Base-by-base conservation (phyloP, 2,888 invertebrate species). In the Crocallis elinguaria region DNA sequence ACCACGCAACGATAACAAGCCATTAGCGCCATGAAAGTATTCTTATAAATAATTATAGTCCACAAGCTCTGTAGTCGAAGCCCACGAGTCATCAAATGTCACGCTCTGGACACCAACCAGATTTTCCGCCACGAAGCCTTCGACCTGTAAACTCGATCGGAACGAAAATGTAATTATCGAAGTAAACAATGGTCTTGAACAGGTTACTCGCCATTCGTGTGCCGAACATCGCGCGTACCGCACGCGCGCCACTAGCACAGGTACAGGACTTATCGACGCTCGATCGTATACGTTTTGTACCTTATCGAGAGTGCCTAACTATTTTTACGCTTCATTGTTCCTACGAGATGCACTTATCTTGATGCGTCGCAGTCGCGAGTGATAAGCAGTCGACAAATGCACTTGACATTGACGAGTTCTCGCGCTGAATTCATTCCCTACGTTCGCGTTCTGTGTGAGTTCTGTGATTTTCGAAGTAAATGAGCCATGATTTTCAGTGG, bases 141-240 rank as follows among this genome's bases (percentile, higher is more conserved):
- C 85, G 79, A 80, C 81, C 82, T 75, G 84, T 76, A 82, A 88
- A 87, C 82, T 84, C 85, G 84, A 88, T 87, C 86, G 84, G 78
- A 84, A 82, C 76, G 79, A 84, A 88, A 88, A 84, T 82, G 82
- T 87, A 86, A 88, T 89, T 86, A 86, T 80, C 78, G 84, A 75
- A 76, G 89, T 89, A 90, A 91, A 90, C 90, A 91, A 89, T 87
- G 77, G 78, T 38, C 33, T 44, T 27, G 33, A 38, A 75, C 71
- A 76, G 76, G 77, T 74, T 73, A 72, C 73, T 62, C 82, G 82
- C 83, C 90, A 90, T 87, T 89, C 90, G 88, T 78, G 86, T 80
- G 83, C 79, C 75, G 84, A 77, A 74, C 84, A 71, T 76, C 84
- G 88, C 75, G 80, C 82, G 60, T 62, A 67, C 55, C 84, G 85